Conservation (phyloP, 2,888 invertebrate genomes). For the Campopleginae sp. region DNA sequence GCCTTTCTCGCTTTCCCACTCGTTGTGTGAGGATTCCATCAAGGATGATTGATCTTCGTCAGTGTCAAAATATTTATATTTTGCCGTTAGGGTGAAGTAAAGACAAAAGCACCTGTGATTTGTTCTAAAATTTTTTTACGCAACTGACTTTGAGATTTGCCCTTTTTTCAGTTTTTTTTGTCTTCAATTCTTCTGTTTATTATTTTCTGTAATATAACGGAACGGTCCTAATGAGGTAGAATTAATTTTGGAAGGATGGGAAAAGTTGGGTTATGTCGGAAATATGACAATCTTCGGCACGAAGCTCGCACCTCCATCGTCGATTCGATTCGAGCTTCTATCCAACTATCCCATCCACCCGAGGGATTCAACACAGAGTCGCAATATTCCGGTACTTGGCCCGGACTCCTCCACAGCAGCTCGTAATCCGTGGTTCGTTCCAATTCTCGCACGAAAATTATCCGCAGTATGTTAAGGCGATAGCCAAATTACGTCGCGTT, state of each 20-base stretch:
- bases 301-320: slow-evolving; percentile 23
- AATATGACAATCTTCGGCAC: slow-evolving; percentile 45
- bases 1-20: too few species aligned
- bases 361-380: slow-evolving; percentile 49
- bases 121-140: not conserved
- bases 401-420: slow-evolving; percentile 32
- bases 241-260: not conserved
- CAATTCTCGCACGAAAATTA: slow-evolving; percentile 70
- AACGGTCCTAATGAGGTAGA: not conserved
- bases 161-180: not conserved
- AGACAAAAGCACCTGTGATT: not conserved
- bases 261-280: not conserved
- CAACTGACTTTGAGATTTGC: not conserved
- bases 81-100: not conserved
- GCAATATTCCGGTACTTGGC: slow-evolving; percentile 39
- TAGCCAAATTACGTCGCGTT: slow-evolving; percentile 68
- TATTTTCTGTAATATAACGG: not conserved
- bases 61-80: not conserved
- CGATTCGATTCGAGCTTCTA: slow-evolving; percentile 50
- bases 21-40: not conserved
- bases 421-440: slow-evolving; percentile 57
- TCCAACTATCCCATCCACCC: slow-evolving; percentile 28
- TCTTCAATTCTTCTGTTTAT: not conserved
- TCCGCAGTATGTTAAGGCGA: slow-evolving; percentile 70
- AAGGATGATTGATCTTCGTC: not conserved